Evolutionary conservation across 2,113 vertebrate genomes (phyloP), one percentile per base, ranked within the genome.

Genomic region (Strigops habroptila): DNA sequence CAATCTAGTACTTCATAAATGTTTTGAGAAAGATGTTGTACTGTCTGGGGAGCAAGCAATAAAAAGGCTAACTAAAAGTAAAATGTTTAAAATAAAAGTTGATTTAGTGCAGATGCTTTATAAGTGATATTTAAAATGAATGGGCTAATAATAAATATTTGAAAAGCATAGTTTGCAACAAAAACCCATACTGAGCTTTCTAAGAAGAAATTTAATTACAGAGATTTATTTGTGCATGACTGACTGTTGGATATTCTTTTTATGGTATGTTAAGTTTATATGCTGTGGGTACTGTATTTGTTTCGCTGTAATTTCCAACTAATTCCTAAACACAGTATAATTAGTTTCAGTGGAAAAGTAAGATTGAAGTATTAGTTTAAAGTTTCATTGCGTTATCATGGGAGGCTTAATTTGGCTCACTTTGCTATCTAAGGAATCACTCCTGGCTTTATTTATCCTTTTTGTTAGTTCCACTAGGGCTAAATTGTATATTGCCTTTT

Each of bases 221-320:
- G 73, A 77, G 53, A 88, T 92, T 88, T 95, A 81, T 91, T 91
- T 96, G 59, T 88, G 73, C 41, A 24, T 92, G 75, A 62, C 25
- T 82, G 70, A 77, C 48, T 86, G 64, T 53, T n/a, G 9, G 82
- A 60, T 90, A 84, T 28, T 74, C 81, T 83, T 90, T 71, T 80
- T 88, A 75, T 57, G 68, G 52, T 65, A 88, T 76, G 67, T 92
- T 86, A 69, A 46, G 33, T 90, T 96, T 80, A 73, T 82, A 55
- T 82, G 24, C 77, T 82, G 33, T 59, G 69, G 71, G 25, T 64
- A 86, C 55, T 94, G 5, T 85, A 39, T 83, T 95, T 82, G 17
- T 78, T 82, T 86, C 9, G 1, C 41, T 80, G 37, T 71, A 82
- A 71, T 95, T 96, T 95, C 75, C 92, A 68, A 21, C n/a, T 90